Evolutionary conservation across 2,888 invertebrate species (phyloP), one percentile per base, ranked within the genome.

Genomic region (Lottia scabra): DNA sequence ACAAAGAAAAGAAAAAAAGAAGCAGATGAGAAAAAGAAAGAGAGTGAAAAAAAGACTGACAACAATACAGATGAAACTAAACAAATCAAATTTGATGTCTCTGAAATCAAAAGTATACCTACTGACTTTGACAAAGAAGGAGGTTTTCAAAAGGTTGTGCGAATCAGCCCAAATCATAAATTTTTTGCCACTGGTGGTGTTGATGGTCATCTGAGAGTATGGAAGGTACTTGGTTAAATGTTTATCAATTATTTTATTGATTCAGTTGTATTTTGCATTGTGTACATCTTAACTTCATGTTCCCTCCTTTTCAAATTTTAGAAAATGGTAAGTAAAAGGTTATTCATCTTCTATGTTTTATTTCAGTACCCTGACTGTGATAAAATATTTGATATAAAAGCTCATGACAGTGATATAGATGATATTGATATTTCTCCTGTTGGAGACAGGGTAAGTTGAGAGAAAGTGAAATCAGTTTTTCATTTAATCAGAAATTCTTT

Each of bases 101-200:
- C 86, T 63, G 77, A 84, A 65, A 68, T 84, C n/a, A 81, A 83
- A 65, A 82, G 81, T 68, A 84, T 90, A 45, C 83, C 85, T 70
- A 89, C 90, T 67, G 90, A 90, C 80, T 87, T 88, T 84, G 77
- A 80, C 67, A 92, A 92, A 46, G 91, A 92, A 15, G 96, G 96
- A 83, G 94, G 96, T 2, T 91, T 96, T 77, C 96, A 97, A 89
- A 93, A 97, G 87, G 94, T 96, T 72, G 96, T 97, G 16, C 92
- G 94, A 69, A 93, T 96, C 80, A 94, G 94, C 84, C 92, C 92
- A 63, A 93, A 93, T 87, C 94, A 95, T 12, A 93, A 93, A 83
- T 87, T 95, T 38, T 93, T 98, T 93, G 95, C 94, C 0, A 97
- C 97, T 0, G 98, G 96, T 64, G 97, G 98, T 43, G 94, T 95